Conservation (phyloP, 2,113 vertebrate genomes). For the Telmatochromis brichardi region DNA sequence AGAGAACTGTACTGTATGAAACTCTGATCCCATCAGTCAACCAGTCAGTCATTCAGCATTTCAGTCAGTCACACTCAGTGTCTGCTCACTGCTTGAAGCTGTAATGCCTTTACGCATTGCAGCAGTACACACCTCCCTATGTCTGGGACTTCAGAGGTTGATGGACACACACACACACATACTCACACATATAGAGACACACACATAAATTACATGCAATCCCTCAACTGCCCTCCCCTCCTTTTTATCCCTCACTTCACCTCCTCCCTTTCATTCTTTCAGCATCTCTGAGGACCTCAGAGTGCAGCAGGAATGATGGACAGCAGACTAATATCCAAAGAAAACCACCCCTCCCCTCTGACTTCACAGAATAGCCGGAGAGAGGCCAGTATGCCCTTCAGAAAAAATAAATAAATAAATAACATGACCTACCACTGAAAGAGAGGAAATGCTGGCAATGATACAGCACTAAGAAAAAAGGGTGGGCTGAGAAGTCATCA, state of each 20-base stretch:
- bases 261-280: slow-evolving; percentile 7
- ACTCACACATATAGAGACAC: background rate
- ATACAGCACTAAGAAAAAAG: background rate
- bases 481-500: background rate
- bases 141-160: slow-evolving; percentile 53
- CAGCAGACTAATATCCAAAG: slow-evolving; percentile 57
- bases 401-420: background rate
- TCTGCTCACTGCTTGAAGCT: slow-evolving; percentile 22
- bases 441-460: background rate
- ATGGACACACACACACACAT: slow-evolving; percentile 31
- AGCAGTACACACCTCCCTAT: slow-evolving; percentile 58
- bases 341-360: slow-evolving; percentile 48
- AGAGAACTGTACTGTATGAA: background rate
- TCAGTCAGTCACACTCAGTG: background rate
- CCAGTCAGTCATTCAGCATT: background rate
- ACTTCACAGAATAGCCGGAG: slow-evolving; percentile 27
- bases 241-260: background rate
- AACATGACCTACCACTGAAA: background rate
- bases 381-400: slow-evolving; percentile 52
- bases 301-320: slow-evolving; percentile 60
- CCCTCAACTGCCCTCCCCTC: background rate
- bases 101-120: slow-evolving; percentile 69
- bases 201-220: slow-evolving; percentile 6
- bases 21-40: background rate
- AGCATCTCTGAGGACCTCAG: slow-evolving; percentile 37